Percentiles rank a stretch among this genome's conserved stretches.
phyloP scores from a whole-genome alignment of 1,140 invertebrate species.

The Caenorhabditis inopinata region DNA sequence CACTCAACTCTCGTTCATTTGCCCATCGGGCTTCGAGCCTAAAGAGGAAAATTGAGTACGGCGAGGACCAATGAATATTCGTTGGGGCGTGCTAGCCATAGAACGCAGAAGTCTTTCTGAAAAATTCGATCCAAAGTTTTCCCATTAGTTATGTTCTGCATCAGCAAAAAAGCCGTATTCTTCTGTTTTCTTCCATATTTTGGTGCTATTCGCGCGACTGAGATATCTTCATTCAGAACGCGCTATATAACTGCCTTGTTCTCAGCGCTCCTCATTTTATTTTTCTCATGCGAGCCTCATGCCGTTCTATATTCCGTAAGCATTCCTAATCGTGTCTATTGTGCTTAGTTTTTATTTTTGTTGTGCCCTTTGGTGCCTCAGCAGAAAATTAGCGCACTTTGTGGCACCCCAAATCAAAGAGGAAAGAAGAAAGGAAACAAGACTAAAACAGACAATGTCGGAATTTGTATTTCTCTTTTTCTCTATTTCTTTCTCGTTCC shows the following conservation, averaged over 20 bases:
- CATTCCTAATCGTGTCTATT: constrained; percentile 9
- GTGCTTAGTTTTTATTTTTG: not conserved
- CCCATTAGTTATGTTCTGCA: constrained; percentile 15
- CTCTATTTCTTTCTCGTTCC: not conserved
- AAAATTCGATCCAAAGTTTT: not conserved
- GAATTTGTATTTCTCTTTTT: no score
- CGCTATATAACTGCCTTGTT: not conserved
- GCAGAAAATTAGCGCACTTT: constrained; percentile 20
- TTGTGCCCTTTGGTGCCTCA: not conserved
- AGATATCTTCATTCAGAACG: constrained; percentile 25
- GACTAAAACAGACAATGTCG: no score
- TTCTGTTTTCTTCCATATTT: not conserved
- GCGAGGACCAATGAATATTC: not conserved
- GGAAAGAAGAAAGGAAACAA: not conserved
- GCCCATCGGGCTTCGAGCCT: not conserved
- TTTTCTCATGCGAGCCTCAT: no score
- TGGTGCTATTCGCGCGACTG: not conserved
- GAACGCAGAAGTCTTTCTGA: not conserved
- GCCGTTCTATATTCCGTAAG: not conserved
- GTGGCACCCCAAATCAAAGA: not conserved
- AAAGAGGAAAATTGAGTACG: not conserved
- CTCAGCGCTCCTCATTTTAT: not conserved
- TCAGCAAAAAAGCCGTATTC: not conserved
- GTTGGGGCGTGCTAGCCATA: not conserved
- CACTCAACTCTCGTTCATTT: not conserved